phyloP scores from a whole-genome alignment of 2,797 vertebrate species.

The Tenualosa thibaudeaui region DNA sequence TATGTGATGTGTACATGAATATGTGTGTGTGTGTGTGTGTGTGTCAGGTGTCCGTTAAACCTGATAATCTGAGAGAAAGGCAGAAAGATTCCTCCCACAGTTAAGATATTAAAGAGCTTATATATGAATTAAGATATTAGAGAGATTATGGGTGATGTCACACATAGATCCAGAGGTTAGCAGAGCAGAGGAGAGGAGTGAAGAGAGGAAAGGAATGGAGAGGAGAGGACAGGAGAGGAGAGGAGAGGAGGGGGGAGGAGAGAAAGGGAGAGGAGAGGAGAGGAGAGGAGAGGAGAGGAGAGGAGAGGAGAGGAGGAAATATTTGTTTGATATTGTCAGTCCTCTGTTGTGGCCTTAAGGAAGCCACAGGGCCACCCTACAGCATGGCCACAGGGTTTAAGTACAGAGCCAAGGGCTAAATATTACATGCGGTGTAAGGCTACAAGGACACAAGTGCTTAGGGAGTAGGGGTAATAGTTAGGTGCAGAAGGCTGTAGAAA shows the following conservation, averaged over 20 bases:
- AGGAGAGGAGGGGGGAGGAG: too few relatives aligned
- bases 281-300: too few relatives aligned
- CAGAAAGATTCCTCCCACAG: constrained; percentile 20
- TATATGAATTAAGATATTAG: constrained; percentile 17
- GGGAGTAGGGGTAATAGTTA: not conserved
- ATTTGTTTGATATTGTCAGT: too few relatives aligned
- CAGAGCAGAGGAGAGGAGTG: not conserved
- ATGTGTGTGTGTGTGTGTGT: not conserved
- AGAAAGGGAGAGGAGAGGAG: too few relatives aligned
- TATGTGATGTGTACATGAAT: not conserved
- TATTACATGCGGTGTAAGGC: not conserved
- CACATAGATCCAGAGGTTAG: not conserved
- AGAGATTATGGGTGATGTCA: constrained; percentile 10
- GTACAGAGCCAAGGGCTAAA: not conserved
- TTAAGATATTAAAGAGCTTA: constrained; percentile 22
- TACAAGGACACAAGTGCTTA: not conserved
- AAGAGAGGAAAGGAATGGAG: not conserved
- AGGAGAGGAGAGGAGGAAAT: too few relatives aligned
- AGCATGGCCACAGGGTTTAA: not conserved
- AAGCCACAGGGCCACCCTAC: not conserved
- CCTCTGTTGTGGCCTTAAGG: too few relatives aligned
- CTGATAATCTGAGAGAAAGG: constrained; percentile 21
- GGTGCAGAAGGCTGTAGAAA: not conserved
- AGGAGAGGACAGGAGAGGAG: constrained; percentile 53
- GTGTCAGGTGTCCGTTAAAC: not conserved